Percentiles rank a stretch among this genome's conserved stretches.
Evolutionary conservation across 2,797 vertebrate species (phyloP).

Genomic region (Syndactyla subalaris): DNA sequence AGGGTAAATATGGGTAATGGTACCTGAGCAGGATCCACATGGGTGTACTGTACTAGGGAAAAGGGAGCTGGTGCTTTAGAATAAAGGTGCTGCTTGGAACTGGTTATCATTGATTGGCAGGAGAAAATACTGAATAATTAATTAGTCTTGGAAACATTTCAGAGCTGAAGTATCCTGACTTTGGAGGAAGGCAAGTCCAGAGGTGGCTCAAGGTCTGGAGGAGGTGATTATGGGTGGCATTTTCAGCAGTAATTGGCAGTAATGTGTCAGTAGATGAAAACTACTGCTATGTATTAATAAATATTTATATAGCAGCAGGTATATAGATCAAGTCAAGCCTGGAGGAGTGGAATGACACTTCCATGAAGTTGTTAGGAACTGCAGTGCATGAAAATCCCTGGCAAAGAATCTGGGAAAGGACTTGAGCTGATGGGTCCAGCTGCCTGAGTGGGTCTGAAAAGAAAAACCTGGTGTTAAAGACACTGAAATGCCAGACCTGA

Average conservation of each 20-base stretch:
- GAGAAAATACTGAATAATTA: rapidly evolving
- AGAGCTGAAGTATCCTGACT: rapidly evolving
- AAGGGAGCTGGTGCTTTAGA: not conserved
- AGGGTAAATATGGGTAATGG: rapidly evolving
- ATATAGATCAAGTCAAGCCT: not conserved
- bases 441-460: not conserved
- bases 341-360: not conserved
- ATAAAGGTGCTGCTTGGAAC: rapidly evolving
- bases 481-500: no score
- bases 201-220: rapidly evolving
- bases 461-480: not conserved
- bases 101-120: rapidly evolving
- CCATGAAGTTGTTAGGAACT: rapidly evolving
- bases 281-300: no score
- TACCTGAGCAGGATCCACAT: rapidly evolving
- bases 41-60: rapidly evolving
- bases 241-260: rapidly evolving
- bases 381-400: rapidly evolving
- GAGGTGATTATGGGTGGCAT: rapidly evolving
- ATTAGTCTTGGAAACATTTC: rapidly evolving
- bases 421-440: rapidly evolving
- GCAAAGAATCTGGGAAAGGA: rapidly evolving
- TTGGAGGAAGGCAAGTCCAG: rapidly evolving
- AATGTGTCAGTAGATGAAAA: rapidly evolving
- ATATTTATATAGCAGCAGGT: no score